phyloP scores from a whole-genome alignment of 2,113 vertebrate genomes.

The Amazona vittata region DNA sequence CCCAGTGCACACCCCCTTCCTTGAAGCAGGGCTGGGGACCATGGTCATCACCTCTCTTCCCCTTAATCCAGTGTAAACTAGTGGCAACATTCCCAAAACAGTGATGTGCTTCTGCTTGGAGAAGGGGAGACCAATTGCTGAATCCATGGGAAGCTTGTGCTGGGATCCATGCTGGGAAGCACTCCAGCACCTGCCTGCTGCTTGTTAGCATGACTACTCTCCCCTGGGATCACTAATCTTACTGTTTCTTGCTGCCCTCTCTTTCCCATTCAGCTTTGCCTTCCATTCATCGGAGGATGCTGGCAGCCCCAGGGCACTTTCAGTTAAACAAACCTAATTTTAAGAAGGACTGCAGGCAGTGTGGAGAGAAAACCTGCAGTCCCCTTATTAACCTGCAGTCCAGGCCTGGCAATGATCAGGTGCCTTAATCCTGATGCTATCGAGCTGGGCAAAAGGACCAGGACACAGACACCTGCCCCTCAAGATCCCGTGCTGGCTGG shows the following conservation, averaged over 20 bases:
- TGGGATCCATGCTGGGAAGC: not conserved
- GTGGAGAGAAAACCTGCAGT: not conserved
- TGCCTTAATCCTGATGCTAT: not conserved
- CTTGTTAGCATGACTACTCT: not conserved
- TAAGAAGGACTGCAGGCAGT: not conserved
- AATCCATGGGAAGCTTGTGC: not conserved
- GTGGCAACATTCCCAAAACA: not conserved
- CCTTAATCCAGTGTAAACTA: not conserved
- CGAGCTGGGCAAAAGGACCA: accelerated
- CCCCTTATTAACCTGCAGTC: not conserved
- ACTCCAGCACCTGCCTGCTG: not conserved
- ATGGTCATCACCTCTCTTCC: not conserved
- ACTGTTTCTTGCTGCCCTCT: not conserved
- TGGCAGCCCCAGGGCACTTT: not conserved
- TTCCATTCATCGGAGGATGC: not conserved
- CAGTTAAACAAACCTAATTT: not conserved
- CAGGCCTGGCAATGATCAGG: not conserved
- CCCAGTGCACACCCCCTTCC: not conserved
- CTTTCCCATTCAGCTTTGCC: not conserved
- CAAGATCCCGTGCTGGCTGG: not conserved
- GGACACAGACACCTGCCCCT: accelerated
- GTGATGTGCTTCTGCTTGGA: not conserved
- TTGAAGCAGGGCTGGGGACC: not conserved
- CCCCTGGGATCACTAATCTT: accelerated
- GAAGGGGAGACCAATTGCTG: not conserved